Evolutionary conservation across 1,140 invertebrate species (phyloP), one percentile per base, ranked within the genome.

Genomic region (Drosophila sp.): DNA sequence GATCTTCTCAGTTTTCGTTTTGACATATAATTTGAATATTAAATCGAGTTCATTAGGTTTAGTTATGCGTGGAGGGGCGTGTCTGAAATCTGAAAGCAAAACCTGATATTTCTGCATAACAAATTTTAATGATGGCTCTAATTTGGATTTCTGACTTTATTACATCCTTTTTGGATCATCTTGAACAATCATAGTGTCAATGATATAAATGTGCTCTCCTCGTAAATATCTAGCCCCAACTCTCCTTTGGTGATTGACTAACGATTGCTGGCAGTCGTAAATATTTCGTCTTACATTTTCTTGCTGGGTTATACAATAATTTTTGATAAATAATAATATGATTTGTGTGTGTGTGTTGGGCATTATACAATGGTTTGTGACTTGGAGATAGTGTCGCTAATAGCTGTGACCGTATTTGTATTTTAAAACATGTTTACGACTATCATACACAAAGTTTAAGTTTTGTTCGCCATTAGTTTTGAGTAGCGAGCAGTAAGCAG

Each of bases 361-460:
- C 40, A 33, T 76, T 76, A 76, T 76, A 76, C 72, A 76, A 76
- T 60, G 44, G 27, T 29, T 23, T 10, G 50, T 71, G n/a, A 27
- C 32, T 29, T 27, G 1, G 25, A 35, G 35, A 40, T 77, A 67
- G 76, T 33, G 23, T 60, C 47, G 60, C 75, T 78, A 78, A 78
- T 78, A 63, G 76, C 61, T 40, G 23, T 50, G 44, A 25, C 61
- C 60, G 38, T 54, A 56, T 78, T 58, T 60, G 60, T 66, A 54
- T 78, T 78, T 77, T 77, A 65, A 77, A 79, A 80, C 74, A 78
- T 74, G 79, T 77, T 82, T 76, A 76, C 55, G 82, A 86, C 74
- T 69, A 33, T 66, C 47, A 50, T 17, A 17, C 71, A 10, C 35
- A 62, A 38, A 60, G 33, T 69, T 47, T 38, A 40, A 55, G 80